Conservation (phyloP, 2,888 invertebrate species). For the Dolichopus griseipennis region DNA sequence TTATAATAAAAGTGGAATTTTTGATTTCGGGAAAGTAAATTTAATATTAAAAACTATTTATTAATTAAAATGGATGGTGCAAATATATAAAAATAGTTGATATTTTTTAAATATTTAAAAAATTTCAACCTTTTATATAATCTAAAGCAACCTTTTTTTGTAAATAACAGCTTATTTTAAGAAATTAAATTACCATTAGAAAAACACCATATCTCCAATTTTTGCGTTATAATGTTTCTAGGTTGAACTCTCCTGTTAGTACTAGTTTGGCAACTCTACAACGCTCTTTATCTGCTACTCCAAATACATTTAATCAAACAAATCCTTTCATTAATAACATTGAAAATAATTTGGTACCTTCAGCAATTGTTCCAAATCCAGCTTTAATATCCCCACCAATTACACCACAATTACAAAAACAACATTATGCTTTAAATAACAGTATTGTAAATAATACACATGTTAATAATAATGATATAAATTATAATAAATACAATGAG, state of each 20-base stretch:
- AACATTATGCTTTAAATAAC: slow-evolving; percentile 33
- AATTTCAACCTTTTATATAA: neutral
- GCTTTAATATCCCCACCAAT: slow-evolving; percentile 36
- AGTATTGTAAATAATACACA: neutral
- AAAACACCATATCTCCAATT: slow-evolving; percentile 33
- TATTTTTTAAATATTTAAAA: neutral
- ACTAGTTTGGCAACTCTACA: slow-evolving; percentile 41
- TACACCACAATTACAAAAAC: slow-evolving; percentile 10
- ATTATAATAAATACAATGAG: neutral
- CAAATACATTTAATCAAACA: slow-evolving; percentile 20
- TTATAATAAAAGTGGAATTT: neutral
- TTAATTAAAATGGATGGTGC: neutral
- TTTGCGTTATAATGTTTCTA: slow-evolving; percentile 45
- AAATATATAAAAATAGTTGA: neutral
- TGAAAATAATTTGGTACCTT: slow-evolving; percentile 25
- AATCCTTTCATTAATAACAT: slow-evolving; percentile 18
- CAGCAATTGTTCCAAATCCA: slow-evolving; percentile 36
- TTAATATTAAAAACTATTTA: neutral
- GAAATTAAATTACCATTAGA: slow-evolving; percentile 20
- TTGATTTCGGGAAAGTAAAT: neutral
- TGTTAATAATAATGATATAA: slow-evolving; percentile 11
- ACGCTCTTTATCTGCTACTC: slow-evolving; percentile 26
- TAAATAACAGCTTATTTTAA: slow-evolving; percentile 10
- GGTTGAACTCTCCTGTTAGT: slow-evolving; percentile 35
- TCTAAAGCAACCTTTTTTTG: neutral